Conservation (phyloP, 2,888 invertebrate genomes). For the Helleia helle region DNA sequence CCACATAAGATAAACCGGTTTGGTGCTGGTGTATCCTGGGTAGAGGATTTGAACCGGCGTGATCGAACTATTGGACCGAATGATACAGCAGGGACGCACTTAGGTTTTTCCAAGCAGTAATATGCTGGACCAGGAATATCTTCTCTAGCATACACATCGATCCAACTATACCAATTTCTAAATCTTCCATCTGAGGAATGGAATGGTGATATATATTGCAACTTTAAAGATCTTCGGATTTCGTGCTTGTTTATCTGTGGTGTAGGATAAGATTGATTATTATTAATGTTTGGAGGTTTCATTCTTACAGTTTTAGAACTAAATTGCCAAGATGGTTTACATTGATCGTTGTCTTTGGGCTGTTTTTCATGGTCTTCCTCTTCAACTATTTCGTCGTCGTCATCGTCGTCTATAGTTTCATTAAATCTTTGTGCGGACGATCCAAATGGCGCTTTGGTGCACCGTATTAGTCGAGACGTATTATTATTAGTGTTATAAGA, state of each 20-base stretch:
- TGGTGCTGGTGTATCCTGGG: conserved; percentile 35
- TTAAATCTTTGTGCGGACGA: conserved; percentile 40
- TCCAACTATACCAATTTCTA: conserved; percentile 46
- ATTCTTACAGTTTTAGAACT: conserved; percentile 46
- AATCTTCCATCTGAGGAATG: conserved; percentile 46
- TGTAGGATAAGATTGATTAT: conserved; percentile 37
- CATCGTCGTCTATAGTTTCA: conserved; percentile 16
- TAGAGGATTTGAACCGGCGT: conserved; percentile 31
- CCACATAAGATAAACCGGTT: conserved; percentile 41
- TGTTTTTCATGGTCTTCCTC: conserved; percentile 17
- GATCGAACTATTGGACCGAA: conserved; percentile 40
- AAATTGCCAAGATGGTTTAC: conserved; percentile 40
- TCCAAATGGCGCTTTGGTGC: conserved; percentile 41
- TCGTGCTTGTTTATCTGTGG: conserved; percentile 28
- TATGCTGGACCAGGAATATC: conserved; percentile 47
- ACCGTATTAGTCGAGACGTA: too few relatives aligned
- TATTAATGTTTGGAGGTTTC: conserved; percentile 32
- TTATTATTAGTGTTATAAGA: conserved; percentile 30
- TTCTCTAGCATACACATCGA: conserved; percentile 33
- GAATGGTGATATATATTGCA: conserved; percentile 44
- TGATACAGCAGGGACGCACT: conserved; percentile 38
- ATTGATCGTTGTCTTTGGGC: conserved; percentile 10
- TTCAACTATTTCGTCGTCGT: conserved; percentile 23
- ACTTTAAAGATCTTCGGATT: conserved; percentile 21
- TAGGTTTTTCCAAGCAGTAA: conserved; percentile 35